These are phyloP conservation scores for Ormia ochracea DNA, from an alignment of 2,888 invertebrate genomes.

Conservation along the genomic window DNA sequence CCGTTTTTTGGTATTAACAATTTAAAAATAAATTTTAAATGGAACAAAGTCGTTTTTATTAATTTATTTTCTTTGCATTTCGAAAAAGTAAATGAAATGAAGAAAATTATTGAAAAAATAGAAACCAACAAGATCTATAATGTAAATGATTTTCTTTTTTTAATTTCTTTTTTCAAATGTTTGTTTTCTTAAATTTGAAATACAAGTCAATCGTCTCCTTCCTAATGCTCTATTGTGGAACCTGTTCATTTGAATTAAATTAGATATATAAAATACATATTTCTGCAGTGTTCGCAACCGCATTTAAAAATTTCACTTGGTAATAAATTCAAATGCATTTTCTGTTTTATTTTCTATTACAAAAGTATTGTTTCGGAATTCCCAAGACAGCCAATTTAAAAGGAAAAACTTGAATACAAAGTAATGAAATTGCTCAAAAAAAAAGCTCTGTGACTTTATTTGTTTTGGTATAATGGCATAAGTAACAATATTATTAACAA, in stretches of 20 bases:
- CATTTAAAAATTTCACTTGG: constrained; percentile 28
- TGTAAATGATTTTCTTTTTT: constrained; percentile 7
- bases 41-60: constrained; percentile 1
- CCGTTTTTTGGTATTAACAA: constrained; percentile 19
- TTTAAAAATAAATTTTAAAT: constrained; percentile 1
- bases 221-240: not conserved
- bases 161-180: not conserved
- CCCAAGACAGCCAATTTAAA: constrained; percentile 25
- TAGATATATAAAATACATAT: not conserved
- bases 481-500: constrained; percentile 21
- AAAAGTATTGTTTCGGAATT: constrained; percentile 49
- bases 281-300: constrained; percentile 23
- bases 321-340: constrained; percentile 2
- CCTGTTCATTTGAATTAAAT: constrained; percentile 9
- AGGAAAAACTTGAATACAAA: constrained; percentile 30
- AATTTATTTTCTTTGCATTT: not conserved
- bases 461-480: not conserved
- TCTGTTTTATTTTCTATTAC: not conserved
- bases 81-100: not conserved
- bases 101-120: not conserved
- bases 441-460: not conserved
- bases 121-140: constrained; percentile 2
- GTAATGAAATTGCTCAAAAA: not conserved
- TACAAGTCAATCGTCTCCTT: constrained; percentile 5
- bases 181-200: constrained; percentile 5